Percentiles rank a stretch among this genome's conserved stretches.
These are phyloP conservation scores for Mormyrus iriodes DNA, from an alignment of 2,113 vertebrate species.

Conservation along the genomic window DNA sequence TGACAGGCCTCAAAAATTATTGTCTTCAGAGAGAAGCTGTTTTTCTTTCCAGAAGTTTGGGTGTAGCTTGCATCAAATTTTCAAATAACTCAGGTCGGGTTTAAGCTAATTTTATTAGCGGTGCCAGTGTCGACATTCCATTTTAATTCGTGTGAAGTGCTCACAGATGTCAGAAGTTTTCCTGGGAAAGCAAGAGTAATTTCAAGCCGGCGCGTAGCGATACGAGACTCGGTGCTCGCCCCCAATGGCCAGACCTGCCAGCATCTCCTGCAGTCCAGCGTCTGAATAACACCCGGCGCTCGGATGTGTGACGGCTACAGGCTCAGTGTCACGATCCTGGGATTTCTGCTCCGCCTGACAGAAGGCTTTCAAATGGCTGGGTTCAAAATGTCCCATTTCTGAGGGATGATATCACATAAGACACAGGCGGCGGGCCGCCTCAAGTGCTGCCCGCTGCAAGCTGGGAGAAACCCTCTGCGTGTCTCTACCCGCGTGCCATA, in stretches of 20 bases:
- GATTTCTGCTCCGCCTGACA: constrained; percentile 64
- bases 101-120: neutral
- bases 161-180: neutral
- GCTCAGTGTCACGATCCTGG: constrained; percentile 62
- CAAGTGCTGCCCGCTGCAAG: constrained; percentile 51
- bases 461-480: constrained; percentile 44
- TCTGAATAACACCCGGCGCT: constrained; percentile 54
- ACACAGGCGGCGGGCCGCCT: constrained; percentile 58
- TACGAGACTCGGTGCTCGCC: constrained; percentile 32
- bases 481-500: constrained; percentile 6
- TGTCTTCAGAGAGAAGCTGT: constrained; percentile 15
- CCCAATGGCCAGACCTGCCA: constrained; percentile 52
- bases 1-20: constrained; percentile 46
- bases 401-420: constrained; percentile 63
- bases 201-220: neutral
- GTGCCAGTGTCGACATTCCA: neutral
- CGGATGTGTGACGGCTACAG: constrained; percentile 62
- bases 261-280: constrained; percentile 42
- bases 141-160: neutral
- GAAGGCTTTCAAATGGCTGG: constrained; percentile 62
- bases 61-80: constrained; percentile 34
- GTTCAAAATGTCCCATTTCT: constrained; percentile 58
- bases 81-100: neutral
- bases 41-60: constrained; percentile 28
- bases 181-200: neutral